These are phyloP conservation scores for Lepidothrix coronata DNA, from an alignment of 2,113 vertebrate genomes.

Conservation along the genomic window DNA sequence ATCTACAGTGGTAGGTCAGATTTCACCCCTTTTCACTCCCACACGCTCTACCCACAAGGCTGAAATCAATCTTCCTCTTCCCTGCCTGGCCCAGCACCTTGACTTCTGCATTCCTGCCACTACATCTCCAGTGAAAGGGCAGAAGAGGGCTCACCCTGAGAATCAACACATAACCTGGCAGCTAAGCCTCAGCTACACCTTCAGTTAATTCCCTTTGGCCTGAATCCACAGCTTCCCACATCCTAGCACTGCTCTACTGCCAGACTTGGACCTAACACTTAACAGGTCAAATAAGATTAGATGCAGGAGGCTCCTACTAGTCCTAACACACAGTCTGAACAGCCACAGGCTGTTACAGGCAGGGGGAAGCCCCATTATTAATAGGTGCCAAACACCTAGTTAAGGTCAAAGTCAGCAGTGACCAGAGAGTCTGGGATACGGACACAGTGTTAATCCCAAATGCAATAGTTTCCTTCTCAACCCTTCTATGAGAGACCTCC, in stretches of 20 bases:
- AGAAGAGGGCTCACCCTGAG: neutral
- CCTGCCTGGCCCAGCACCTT: neutral
- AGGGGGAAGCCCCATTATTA: neutral
- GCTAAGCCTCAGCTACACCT: neutral
- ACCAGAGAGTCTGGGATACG: neutral
- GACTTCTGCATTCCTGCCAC: neutral
- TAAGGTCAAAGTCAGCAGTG: neutral
- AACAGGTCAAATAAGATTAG: neutral
- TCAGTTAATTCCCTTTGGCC: neutral
- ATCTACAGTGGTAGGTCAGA: neutral
- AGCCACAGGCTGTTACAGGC: neutral
- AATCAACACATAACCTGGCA: accelerated
- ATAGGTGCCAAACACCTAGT: accelerated
- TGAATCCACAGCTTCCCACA: neutral
- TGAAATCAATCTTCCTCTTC: neutral
- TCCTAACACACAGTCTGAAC: neutral
- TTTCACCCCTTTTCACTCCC: neutral
- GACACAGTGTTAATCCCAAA: neutral
- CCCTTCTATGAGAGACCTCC: neutral
- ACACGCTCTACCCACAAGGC: neutral
- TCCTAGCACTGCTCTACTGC: neutral
- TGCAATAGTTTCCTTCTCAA: neutral
- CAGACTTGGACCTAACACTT: neutral
- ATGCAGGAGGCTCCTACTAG: neutral
- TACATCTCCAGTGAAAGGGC: neutral